Conservation (phyloP, 23 tunicate genomes). For the Halocynthia aurantium region DNA sequence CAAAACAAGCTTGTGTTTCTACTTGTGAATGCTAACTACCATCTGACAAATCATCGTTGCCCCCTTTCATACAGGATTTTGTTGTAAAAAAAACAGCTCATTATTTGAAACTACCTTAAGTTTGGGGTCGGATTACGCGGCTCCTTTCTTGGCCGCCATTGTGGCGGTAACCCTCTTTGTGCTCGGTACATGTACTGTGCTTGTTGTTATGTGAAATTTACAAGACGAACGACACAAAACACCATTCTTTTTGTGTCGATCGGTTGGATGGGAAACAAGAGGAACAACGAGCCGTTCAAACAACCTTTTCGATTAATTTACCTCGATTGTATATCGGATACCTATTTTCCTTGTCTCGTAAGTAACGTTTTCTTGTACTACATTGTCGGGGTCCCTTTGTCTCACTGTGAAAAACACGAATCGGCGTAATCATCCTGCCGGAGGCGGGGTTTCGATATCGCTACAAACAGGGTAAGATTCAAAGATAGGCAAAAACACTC, state of each 20-base stretch:
- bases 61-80: too few relatives aligned
- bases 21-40: not conserved
- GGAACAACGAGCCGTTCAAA: constrained; percentile 2
- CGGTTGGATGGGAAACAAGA: not conserved
- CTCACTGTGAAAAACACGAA: too few relatives aligned
- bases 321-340: constrained; percentile 5
- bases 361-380: too few relatives aligned
- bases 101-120: not conserved
- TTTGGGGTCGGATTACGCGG: constrained; percentile 13
- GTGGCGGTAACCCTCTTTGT: constrained; percentile 9
- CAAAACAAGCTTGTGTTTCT: constrained; percentile 9
- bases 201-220: constrained; percentile 25
- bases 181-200: constrained; percentile 15
- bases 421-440: too few relatives aligned
- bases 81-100: too few relatives aligned
- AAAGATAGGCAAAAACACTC: too few relatives aligned
- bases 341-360: not conserved
- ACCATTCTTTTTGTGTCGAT: not conserved
- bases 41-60: constrained; percentile 3
- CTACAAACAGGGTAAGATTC: too few relatives aligned
- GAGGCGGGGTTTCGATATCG: too few relatives aligned
- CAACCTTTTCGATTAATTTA: constrained; percentile 2
- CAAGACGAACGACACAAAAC: constrained; percentile 26
- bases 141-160: constrained; percentile 9
- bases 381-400: too few relatives aligned